Evolutionary conservation across 2,888 invertebrate genomes (phyloP).

Genomic region (Pyrgus malvae): DNA sequence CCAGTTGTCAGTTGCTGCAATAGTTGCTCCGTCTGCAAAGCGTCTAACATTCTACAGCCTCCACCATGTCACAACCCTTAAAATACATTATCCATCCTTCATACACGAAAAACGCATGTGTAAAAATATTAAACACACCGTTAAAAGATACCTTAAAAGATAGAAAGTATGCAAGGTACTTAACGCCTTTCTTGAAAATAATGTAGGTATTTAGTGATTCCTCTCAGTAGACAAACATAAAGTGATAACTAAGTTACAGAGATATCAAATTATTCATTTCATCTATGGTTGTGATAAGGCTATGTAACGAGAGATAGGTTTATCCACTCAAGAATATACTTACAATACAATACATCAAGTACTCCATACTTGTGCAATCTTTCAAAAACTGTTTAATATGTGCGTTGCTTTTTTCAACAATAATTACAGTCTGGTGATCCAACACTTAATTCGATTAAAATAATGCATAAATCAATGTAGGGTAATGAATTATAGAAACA

Average conservation of each 20-base stretch:
- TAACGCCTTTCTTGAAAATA: background rate
- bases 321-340: background rate
- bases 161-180: background rate
- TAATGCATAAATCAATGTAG: too few relatives aligned
- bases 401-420: background rate
- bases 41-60: too few relatives aligned
- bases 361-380: background rate
- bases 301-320: background rate
- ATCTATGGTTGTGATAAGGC: background rate
- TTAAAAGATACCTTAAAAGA: background rate
- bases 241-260: background rate
- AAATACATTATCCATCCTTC: background rate
- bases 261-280: background rate
- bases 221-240: background rate
- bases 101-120: background rate
- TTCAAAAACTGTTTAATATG: slow-evolving; percentile 3
- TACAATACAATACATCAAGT: background rate
- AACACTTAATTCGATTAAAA: too few relatives aligned
- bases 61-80: background rate
- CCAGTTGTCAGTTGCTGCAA: too few relatives aligned
- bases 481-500: too few relatives aligned
- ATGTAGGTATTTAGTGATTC: background rate
- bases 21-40: too few relatives aligned
- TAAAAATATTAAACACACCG: background rate
- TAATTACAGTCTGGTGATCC: background rate